Conservation (phyloP, 1,140 invertebrate genomes). For the Arion vulgaris region DNA sequence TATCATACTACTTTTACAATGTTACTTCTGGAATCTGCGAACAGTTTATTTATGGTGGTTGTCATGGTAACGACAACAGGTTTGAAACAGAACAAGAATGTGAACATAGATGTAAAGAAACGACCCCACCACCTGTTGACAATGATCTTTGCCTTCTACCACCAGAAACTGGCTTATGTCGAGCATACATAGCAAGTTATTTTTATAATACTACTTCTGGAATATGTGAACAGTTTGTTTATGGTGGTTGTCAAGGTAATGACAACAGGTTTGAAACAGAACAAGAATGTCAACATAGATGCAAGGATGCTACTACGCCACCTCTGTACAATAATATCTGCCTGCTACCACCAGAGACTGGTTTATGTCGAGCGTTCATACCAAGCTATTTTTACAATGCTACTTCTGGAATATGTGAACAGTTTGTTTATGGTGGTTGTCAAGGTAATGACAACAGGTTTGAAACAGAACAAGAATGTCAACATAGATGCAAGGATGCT, state of each 20-base stretch:
- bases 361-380: background rate
- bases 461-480: background rate
- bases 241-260: background rate
- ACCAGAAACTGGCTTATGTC: background rate
- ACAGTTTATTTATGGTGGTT: constrained; percentile 54
- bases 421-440: background rate
- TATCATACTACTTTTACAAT: constrained; percentile 48
- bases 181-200: background rate
- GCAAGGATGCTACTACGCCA: background rate
- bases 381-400: background rate
- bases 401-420: background rate
- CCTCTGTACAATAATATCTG: background rate
- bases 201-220: background rate
- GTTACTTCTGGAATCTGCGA: constrained; percentile 39
- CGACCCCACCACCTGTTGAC: background rate
- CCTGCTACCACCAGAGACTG: background rate
- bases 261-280: background rate
- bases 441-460: background rate
- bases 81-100: constrained; percentile 42
- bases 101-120: background rate
- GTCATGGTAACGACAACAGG: constrained; percentile 53
- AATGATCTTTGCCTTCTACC: background rate
- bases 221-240: background rate
- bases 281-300: background rate
- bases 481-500: background rate